Conservation (phyloP, 2,113 vertebrate species). For the Blennius ocellaris region DNA sequence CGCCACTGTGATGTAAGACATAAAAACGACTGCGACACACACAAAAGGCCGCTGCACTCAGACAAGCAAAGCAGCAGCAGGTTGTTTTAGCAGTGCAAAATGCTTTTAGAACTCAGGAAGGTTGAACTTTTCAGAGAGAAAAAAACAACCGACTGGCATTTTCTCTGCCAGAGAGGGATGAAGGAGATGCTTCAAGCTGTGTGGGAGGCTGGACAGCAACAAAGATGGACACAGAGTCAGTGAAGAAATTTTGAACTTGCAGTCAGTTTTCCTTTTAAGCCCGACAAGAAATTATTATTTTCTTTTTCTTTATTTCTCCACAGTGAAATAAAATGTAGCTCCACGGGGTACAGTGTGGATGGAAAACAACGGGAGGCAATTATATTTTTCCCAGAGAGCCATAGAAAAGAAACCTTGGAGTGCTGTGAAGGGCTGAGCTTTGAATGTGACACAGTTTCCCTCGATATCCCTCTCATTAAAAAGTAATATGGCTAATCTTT, state of each 20-base stretch:
- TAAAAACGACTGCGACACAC: not conserved
- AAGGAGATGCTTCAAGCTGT: constrained; percentile 33
- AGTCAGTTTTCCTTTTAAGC: not conserved
- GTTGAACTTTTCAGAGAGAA: constrained; percentile 45
- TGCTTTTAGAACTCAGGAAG: constrained; percentile 19
- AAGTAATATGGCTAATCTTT: too few relatives aligned
- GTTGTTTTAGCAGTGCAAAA: constrained; percentile 22
- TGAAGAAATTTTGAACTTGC: constrained; percentile 1
- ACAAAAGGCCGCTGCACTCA: constrained; percentile 1
- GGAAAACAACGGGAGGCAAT: too few relatives aligned
- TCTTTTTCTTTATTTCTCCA: not conserved
- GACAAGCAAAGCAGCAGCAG: constrained; percentile 3
- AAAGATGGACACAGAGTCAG: not conserved
- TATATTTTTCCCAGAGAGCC: too few relatives aligned
- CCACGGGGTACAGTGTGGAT: not conserved
- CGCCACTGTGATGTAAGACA: not conserved
- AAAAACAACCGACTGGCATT: not conserved
- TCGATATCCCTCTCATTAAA: too few relatives aligned
- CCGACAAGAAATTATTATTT: not conserved
- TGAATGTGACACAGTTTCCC: too few relatives aligned
- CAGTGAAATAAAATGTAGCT: not conserved
- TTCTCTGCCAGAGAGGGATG: constrained; percentile 19
- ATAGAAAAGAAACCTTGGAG: too few relatives aligned
- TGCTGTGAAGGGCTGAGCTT: too few relatives aligned
- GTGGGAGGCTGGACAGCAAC: constrained; percentile 35